These are phyloP conservation scores for Hipparchia semele DNA, from an alignment of 2,888 invertebrate species.

Conservation along the genomic window DNA sequence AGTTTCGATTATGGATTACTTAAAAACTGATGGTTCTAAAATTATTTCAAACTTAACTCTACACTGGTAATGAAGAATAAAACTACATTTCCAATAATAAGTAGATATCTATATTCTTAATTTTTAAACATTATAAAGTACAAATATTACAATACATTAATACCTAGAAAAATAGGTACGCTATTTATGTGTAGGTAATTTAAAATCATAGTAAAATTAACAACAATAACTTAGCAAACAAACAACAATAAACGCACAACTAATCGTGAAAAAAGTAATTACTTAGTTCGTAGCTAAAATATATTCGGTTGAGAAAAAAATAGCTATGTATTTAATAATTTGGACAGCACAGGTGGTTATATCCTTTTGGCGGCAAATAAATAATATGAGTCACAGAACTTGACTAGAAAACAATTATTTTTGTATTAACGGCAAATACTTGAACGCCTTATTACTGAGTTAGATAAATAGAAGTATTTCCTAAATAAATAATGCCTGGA, in stretches of 20 bases:
- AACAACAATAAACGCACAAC: background rate
- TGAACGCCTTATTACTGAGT: too few species aligned
- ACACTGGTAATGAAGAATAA: conserved; percentile 11
- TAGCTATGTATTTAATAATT: too few species aligned
- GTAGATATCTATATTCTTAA: conserved; percentile 10
- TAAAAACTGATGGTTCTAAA: background rate
- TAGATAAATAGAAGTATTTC: too few species aligned
- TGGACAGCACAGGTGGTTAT: too few species aligned
- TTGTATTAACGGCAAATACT: too few species aligned
- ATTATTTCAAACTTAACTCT: background rate
- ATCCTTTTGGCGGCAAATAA: too few species aligned
- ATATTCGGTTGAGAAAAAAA: background rate
- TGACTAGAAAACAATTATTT: too few species aligned
- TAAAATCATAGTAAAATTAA: conserved; percentile 13
- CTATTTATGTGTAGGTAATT: background rate
- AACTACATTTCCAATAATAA: conserved; percentile 13
- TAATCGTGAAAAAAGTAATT: too few species aligned
- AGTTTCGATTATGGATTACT: conserved; percentile 50
- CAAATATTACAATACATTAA: conserved; percentile 2
- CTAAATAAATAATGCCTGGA: too few species aligned
- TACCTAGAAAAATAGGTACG: background rate
- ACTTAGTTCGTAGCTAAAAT: too few species aligned
- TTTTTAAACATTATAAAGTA: background rate
- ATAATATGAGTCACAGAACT: too few species aligned
- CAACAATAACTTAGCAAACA: background rate